A percentile compares a stretch with the other conserved stretches of the same genome.
Evolutionary conservation across 2,888 invertebrate species (phyloP).

Genomic region (Lampropteryx suffumata): DNA sequence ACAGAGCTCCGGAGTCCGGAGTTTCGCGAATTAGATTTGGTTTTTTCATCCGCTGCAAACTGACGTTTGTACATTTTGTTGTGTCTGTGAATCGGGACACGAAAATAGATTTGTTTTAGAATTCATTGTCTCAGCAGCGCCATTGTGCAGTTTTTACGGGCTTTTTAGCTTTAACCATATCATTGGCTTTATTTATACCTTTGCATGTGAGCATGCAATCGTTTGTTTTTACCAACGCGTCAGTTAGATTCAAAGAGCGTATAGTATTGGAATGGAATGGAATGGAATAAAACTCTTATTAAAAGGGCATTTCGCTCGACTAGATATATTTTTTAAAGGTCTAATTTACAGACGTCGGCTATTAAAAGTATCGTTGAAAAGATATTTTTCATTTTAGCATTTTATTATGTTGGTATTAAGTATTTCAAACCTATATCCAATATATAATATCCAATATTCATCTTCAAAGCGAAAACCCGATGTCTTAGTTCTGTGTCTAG

Average conservation of each 20-base stretch:
- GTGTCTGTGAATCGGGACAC: slow-evolving; percentile 45
- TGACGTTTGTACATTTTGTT: slow-evolving; percentile 41
- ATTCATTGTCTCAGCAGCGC: slow-evolving; percentile 31
- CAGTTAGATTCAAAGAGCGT: not conserved
- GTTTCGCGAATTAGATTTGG: slow-evolving; percentile 47
- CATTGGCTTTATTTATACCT: slow-evolving; percentile 2
- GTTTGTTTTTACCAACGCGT: not conserved
- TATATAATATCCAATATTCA: slow-evolving; percentile 15
- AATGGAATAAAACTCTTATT: slow-evolving; percentile 1
- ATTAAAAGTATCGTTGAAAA: too few species aligned
- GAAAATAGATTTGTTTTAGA: slow-evolving; percentile 35
- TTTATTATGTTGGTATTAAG: too few species aligned
- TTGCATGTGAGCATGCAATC: too few species aligned
- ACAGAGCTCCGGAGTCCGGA: slow-evolving; percentile 40
- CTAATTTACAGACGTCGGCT: not conserved
- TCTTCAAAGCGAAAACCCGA: slow-evolving; percentile 29
- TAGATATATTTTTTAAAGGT: too few species aligned
- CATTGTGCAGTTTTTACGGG: slow-evolving; percentile 16
- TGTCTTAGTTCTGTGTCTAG: slow-evolving; percentile 33
- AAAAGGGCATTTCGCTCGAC: too few species aligned
- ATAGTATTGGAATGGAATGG: not conserved
- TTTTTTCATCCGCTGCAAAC: slow-evolving; percentile 44
- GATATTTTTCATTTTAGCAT: too few species aligned
- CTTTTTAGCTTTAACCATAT: slow-evolving; percentile 5
- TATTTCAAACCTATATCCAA: slow-evolving; percentile 21